phyloP scores from a whole-genome alignment of 2,888 invertebrate species.

The Brenthis daphne region DNA sequence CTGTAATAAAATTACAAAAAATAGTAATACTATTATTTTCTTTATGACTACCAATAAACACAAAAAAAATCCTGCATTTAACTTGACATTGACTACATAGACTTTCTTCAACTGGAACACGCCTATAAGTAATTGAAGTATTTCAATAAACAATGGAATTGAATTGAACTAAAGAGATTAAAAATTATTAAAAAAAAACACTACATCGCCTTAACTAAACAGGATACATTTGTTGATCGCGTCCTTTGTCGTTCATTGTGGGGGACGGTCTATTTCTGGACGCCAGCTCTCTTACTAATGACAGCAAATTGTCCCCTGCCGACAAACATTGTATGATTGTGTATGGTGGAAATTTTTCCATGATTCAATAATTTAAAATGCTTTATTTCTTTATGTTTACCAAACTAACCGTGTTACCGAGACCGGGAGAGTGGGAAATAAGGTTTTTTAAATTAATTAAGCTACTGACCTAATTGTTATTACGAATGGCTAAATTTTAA shows the following conservation, averaged over 20 bases:
- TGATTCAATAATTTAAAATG: too few species aligned
- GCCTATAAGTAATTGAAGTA: background rate
- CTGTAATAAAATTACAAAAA: too few species aligned
- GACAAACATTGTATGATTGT: constrained; percentile 51
- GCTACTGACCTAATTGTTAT: background rate
- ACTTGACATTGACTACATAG: too few species aligned
- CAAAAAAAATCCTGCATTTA: too few species aligned
- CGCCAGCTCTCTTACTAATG: constrained; percentile 57
- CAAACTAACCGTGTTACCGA: too few species aligned
- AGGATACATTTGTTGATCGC: constrained; percentile 52
- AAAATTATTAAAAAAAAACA: background rate
- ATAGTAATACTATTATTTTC: too few species aligned
- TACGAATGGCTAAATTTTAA: too few species aligned
- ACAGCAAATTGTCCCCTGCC: constrained; percentile 64
- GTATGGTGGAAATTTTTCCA: background rate
- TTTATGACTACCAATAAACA: too few species aligned
- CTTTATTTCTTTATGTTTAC: too few species aligned
- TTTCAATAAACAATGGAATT: background rate
- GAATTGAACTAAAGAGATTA: background rate
- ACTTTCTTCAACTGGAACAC: too few species aligned
- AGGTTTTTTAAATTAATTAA: background rate
- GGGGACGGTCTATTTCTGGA: constrained; percentile 66
- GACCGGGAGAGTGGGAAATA: too few species aligned
- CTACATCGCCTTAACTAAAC: constrained; percentile 36
- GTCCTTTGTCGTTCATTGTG: constrained; percentile 60